phyloP scores from a whole-genome alignment of 64 coral and sea anemone genomes.

The Actinia tenebrosa region DNA sequence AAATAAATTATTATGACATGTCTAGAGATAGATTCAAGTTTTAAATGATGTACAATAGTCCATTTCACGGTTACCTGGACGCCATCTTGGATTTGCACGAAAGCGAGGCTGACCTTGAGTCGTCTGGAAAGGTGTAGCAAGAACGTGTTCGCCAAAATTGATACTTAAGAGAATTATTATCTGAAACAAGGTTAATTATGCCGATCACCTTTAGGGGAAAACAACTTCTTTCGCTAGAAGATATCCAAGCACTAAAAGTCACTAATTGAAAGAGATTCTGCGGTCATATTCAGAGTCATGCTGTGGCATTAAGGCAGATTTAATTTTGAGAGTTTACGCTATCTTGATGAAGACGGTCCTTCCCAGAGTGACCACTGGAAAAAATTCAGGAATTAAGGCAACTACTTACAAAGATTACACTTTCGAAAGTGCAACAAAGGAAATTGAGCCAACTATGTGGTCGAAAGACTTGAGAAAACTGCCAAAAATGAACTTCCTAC shows the following conservation, averaged over 20 bases:
- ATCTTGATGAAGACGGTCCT: conserved; percentile 19
- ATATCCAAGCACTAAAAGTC: conserved; percentile 4
- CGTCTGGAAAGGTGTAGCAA: too few relatives aligned
- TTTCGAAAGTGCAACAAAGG: conserved; percentile 19
- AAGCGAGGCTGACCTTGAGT: too few relatives aligned
- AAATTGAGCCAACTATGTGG: conserved; percentile 11
- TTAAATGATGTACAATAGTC: too few relatives aligned
- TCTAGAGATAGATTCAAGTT: too few relatives aligned
- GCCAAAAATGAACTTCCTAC: background rate
- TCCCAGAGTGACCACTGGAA: conserved; percentile 8
- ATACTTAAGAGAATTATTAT: too few relatives aligned
- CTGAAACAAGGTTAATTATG: background rate
- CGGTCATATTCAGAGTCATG: conserved; percentile 8
- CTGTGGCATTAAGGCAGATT: conserved; percentile 16
- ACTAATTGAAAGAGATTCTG: conserved; percentile 15
- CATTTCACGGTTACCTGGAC: too few relatives aligned
- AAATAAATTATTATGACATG: too few relatives aligned
- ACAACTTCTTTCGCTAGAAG: conserved; percentile 12
- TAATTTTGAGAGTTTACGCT: conserved; percentile 14
- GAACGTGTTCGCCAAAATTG: too few relatives aligned
- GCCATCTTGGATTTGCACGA: too few relatives aligned
- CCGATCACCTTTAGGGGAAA: conserved; percentile 1
- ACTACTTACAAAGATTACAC: background rate
- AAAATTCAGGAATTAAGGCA: background rate
- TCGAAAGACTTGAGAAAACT: conserved; percentile 10